phyloP scores from a whole-genome alignment of 2,888 invertebrate species.

The Ctena decussata region DNA sequence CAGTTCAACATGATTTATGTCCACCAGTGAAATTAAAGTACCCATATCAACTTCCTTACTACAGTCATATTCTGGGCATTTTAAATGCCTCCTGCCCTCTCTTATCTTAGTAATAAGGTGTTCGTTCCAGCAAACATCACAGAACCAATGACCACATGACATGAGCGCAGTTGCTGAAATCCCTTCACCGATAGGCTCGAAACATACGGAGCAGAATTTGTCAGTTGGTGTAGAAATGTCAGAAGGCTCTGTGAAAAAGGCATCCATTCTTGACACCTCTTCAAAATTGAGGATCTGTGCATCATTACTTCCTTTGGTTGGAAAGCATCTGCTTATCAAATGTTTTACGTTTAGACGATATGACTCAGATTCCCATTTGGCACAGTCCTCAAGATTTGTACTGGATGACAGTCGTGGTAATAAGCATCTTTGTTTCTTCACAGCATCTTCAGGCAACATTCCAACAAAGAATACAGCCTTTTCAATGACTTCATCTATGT shows the following conservation, averaged over 20 bases:
- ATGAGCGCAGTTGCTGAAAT: conserved; percentile 57
- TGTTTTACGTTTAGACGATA: conserved; percentile 31
- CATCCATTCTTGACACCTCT: conserved; percentile 15
- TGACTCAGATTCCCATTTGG: conserved; percentile 26
- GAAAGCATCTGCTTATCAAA: not conserved
- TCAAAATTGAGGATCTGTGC: too few species aligned
- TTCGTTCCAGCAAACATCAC: conserved; percentile 70
- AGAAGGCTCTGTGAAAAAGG: not conserved
- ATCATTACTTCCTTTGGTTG: not conserved
- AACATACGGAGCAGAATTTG: conserved; percentile 68
- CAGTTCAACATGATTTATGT: conserved; percentile 44
- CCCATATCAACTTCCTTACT: conserved; percentile 43
- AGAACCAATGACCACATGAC: conserved; percentile 75
- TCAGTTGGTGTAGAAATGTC: conserved; percentile 41
- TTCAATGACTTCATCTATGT: conserved; percentile 62
- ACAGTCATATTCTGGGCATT: conserved; percentile 71
- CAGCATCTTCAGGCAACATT: conserved; percentile 55
- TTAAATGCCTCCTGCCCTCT: conserved; percentile 33
- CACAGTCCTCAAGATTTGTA: conserved; percentile 23
- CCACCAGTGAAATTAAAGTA: conserved; percentile 37
- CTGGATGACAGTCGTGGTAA: not conserved
- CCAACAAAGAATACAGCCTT: conserved; percentile 64
- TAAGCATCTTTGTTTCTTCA: not conserved
- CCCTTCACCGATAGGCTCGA: conserved; percentile 43
- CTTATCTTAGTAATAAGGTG: conserved; percentile 53